Evolutionary conservation across 1,140 invertebrate species (phyloP), one percentile per base, ranked within the genome.

Genomic region (Pogonomyrmex barbatus): DNA sequence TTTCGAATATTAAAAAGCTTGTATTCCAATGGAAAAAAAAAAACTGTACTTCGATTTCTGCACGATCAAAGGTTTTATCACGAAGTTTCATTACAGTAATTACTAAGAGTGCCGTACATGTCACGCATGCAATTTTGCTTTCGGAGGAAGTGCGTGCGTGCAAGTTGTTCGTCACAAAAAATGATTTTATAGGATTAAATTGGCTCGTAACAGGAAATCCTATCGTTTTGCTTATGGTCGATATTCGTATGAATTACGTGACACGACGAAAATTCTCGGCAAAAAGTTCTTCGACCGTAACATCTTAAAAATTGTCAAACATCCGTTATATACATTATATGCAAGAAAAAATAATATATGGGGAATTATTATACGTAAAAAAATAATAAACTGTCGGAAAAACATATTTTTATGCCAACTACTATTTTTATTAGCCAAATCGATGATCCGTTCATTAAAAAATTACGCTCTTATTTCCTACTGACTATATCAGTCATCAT

Each of bases 201-300:
- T 83, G 71, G 68, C 68, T 60, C 68, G 68, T 75, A 83, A 83
- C 79, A 83, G 68, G 79, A 83, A 83, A 83, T 83, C 75, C 12
- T 73, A 75, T 62, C 68, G 68, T 75, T 47, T 60, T 75, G 42
- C 33, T 62, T 50, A 8, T 42, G 42, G 12, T 83, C 79, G 79
- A 83, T 83, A 73, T 60, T 39, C 42, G 42, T 54, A 62, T 83
- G 54, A 62, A 73, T 83, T 62, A 75, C 39, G 9, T 10, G 45
- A 33, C n/a, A n/a, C 33, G 9, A 42, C 39, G 36, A 60, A 60
- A 73, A 50, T 73, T 73, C 17, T 3, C 12, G n/a, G 30, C 45
- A 60, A 60, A 30, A 47, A 73, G 39, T 24, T 56, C 71, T 45
- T 24, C 4, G 30, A 2, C 36, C 5, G 8, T 39, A 24, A 9